Evolutionary conservation across 2,888 invertebrate species (phyloP), one percentile per base, ranked within the genome.

Genomic region (Dorcus parallelipipedus): DNA sequence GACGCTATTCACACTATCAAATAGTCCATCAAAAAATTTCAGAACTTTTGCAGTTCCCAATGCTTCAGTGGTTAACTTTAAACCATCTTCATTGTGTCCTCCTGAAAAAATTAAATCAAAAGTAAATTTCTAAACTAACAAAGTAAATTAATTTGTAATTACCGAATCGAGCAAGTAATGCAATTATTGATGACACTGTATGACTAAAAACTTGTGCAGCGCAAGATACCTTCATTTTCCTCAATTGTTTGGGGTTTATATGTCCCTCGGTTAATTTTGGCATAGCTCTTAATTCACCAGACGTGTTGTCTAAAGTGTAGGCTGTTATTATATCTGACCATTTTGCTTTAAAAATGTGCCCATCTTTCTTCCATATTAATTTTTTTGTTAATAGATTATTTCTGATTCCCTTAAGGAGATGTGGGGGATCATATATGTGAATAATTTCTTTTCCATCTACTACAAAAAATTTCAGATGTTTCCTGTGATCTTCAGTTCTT

Each of bases 341-440:
- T 10, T 43, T 2, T 8, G 4, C 43, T n/a, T 14, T n/a, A 17
- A 43, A 9, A 17, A 17, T 9, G 2, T 14, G 14, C 8, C 17
- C n/a, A 17, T 8, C n/a, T 9, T 20, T 43, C 8, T 43, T n/a
- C 43, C 43, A 43, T n/a, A 43, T 20, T n/a, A 43, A n/a, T 3
- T 43, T 14, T 43, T 20, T 43, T 9, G 20, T 33, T 5, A 54
- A 4, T 6, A 54, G 41, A 40, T 41, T 49, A 38, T 54, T 54
- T 3, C 54, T 5, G 26, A 54, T 55, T 1, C 49, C 54, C 33
- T 55, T 55, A 9, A 55, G 8, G 6, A 55, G 23, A 14, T 55
- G 54, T 20, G 54, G 49, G 26, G 49, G 49, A 17, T 54, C 54
- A 49, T 10, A 55, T 3, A 55, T 41, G 14, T 39, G 54, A 20